Evolutionary conservation across 2,888 invertebrate genomes (phyloP), one percentile per base, ranked within the genome.

Genomic region (Phragmatobia fuliginosa): DNA sequence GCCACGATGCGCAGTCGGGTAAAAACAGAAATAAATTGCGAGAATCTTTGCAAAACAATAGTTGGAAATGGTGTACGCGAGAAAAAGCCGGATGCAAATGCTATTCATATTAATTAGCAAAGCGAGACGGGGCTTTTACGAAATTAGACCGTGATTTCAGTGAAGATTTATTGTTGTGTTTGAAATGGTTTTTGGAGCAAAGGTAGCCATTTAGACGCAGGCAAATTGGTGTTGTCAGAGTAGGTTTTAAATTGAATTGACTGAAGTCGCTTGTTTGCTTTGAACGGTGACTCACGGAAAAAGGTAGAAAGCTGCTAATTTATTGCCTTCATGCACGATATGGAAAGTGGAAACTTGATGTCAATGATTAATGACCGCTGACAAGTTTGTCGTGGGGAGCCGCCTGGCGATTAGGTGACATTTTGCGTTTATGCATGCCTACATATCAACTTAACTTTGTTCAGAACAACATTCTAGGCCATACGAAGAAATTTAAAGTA

Each of bases 101-200:
- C 94, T 92, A 94, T 95, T 94, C 94, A 94, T 95, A 94, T 95
- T 95, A 95, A 95, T 95, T 95, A 95, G 94, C 92, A 94, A 93
- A 94, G 94, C 94, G 94, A 94, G 93, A 94, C 92, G 92, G 92
- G 92, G 94, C 95, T 95, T 94, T 95, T 94, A 94, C 94, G 93
- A 94, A 94, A 95, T 94, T 95, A 94, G 94, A 93, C 92, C 93
- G 94, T 94, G 95, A 95, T 95, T 95, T 91, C 93, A 92, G 90
- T 89, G 91, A 90, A 94, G 94, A 95, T 95, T 94, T 95, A 94
- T 95, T 94, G 93, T 94, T 93, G 92, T 93, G 93, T 93, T 93
- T 92, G 91, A 93, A 94, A 94, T 91, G 92, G 92, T 92, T 93
- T 94, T 91, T 86, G 90, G 90, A 90, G 93, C 91, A 90, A 92